Evolutionary conservation across 2,113 vertebrate species (phyloP).

Genomic region (Platysteira castanea): DNA sequence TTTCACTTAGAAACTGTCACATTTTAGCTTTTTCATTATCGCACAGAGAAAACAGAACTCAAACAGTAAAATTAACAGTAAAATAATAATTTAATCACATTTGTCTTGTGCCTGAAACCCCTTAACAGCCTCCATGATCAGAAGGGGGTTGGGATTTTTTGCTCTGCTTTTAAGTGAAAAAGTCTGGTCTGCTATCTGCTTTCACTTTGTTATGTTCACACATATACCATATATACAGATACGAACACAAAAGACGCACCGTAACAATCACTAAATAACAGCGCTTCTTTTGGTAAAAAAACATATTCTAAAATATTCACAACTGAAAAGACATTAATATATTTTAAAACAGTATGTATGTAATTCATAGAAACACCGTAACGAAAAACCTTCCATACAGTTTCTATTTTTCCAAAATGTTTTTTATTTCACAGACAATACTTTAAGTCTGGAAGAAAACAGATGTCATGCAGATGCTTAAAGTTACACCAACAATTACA

Average conservation of each 20-base stretch:
- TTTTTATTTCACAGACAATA: not conserved
- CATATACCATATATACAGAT: accelerated
- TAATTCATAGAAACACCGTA: not conserved
- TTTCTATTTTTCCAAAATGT: not conserved
- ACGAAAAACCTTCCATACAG: not conserved
- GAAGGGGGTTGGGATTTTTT: not conserved
- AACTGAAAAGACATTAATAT: not conserved
- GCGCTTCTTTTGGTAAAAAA: not conserved
- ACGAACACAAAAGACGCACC: not conserved
- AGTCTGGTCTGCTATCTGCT: not conserved
- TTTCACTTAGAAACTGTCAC: not conserved
- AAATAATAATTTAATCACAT: not conserved
- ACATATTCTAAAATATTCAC: not conserved
- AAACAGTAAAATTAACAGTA: not conserved
- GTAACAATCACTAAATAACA: not conserved
- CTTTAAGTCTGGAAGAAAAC: not conserved
- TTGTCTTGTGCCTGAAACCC: not conserved
- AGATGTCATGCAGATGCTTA: accelerated
- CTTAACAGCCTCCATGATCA: not conserved
- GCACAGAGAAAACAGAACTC: not conserved
- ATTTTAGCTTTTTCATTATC: not conserved
- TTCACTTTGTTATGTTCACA: not conserved
- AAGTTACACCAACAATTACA: not conserved
- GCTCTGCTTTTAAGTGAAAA: not conserved
- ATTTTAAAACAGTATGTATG: not conserved